Base-by-base conservation (phyloP, 2,888 invertebrate genomes). In the Balanococcus diminutus region DNA sequence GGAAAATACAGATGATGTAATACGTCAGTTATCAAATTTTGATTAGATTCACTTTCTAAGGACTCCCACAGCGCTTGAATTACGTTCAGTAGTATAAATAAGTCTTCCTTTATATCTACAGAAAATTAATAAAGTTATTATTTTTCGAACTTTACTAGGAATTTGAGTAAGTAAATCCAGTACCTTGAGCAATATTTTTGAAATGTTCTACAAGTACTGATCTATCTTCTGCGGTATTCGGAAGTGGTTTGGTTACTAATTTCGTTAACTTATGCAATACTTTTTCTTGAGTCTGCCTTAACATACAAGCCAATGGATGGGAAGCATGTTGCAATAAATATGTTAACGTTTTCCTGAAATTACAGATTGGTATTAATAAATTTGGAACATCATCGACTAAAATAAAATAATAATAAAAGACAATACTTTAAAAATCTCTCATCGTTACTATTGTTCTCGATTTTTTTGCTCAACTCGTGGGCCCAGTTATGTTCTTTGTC, bases 401-500 rank as follows among this genome's bases (percentile, higher is more conserved):
- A 14, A 81, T 39, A 1, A 81, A 81, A 39, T 19, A 36, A 79
- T 14, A 79, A 36, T 19, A 79, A 19, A 67, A 67, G 28, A 67
- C 6, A 16, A 22, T 79, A 85, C 85, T 46, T 85, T 14, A 85
- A 16, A 46, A 75, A 46, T 8, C 31, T 79, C 14, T 46, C 46
- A 9, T 85, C 75, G 1, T 39, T 31, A 25, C 28, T 32, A 25
- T 42, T 11, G 2, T 9, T 75, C 1, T 75, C 14, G 6, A 85
- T 72, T 79, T 79, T 85, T 42, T 75, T 75, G 25, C 85, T 51
- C 16, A 42, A 36, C 28, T 85, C 85, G 75, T 85, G 51, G 11
- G 85, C 85, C 85, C 85, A 85, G 14, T 9, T 28, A 79, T 85
- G 85, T n/a, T 85, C 85, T 85, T 79, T 85, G n/a, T 85, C n/a